phyloP scores from a whole-genome alignment of 2,113 vertebrate genomes.

The Morone chrysops region DNA sequence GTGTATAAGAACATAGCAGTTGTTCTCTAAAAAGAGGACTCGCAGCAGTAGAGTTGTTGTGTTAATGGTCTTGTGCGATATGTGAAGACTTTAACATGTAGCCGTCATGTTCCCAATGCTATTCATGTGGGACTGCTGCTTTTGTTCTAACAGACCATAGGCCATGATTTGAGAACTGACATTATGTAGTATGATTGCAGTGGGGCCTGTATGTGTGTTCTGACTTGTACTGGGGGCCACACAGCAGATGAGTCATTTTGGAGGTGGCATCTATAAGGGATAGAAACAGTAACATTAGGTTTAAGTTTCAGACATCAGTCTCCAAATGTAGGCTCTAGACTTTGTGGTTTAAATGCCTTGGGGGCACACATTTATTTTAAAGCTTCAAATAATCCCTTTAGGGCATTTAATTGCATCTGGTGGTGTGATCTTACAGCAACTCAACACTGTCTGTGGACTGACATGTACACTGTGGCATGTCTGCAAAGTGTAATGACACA shows the following conservation, averaged over 20 bases:
- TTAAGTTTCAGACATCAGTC: slow-evolving; percentile 63
- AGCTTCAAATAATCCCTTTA: slow-evolving; percentile 61
- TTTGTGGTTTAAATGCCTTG: slow-evolving; percentile 45
- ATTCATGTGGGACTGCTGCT: neutral
- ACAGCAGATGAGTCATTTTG: slow-evolving; percentile 41
- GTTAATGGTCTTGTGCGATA: neutral
- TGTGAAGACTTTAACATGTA: neutral
- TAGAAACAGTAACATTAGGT: slow-evolving; percentile 46
- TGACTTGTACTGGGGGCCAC: slow-evolving; percentile 38
- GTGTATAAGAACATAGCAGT: neutral
- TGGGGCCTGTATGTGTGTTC: slow-evolving; percentile 17
- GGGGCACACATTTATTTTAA: slow-evolving; percentile 63
- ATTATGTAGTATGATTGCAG: neutral
- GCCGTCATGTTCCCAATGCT: neutral
- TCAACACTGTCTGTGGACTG: slow-evolving; percentile 54
- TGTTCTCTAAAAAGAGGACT: neutral
- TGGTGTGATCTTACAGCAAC: slow-evolving; percentile 70
- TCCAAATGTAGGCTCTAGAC: slow-evolving; percentile 22
- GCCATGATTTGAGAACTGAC: slow-evolving; percentile 11
- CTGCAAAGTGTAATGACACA: slow-evolving; percentile 34
- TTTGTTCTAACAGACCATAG: neutral
- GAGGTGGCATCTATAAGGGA: slow-evolving; percentile 40
- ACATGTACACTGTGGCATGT: slow-evolving; percentile 38
- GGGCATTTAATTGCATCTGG: slow-evolving; percentile 59
- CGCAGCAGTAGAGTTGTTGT: neutral